phyloP scores from a whole-genome alignment of 2,113 vertebrate genomes.

The Percina caprodes region DNA sequence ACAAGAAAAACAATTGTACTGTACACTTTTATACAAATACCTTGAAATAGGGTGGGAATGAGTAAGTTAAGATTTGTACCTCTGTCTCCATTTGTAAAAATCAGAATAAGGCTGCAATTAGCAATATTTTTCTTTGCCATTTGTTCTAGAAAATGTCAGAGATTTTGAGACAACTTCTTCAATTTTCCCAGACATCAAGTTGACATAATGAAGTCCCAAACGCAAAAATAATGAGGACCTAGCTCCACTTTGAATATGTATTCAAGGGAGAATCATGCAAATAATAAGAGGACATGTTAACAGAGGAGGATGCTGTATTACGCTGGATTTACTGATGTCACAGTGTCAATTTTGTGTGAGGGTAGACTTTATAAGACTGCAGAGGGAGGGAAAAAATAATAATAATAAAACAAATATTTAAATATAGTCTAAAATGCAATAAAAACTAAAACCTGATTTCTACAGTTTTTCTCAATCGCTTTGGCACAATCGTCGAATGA shows the following conservation, averaged over 20 bases:
- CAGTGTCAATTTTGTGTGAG: too few relatives aligned
- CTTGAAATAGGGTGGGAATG: neutral
- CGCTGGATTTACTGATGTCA: too few relatives aligned
- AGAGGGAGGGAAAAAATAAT: too few relatives aligned
- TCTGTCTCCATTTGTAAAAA: too few relatives aligned
- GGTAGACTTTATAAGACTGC: too few relatives aligned
- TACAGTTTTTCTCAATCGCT: too few relatives aligned
- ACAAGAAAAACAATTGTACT: neutral
- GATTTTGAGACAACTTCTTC: neutral
- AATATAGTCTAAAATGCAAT: too few relatives aligned
- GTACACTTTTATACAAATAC: neutral
- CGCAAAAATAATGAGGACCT: neutral
- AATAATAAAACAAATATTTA: too few relatives aligned
- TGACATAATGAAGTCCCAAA: neutral
- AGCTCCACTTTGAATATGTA: neutral
- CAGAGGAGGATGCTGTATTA: too few relatives aligned
- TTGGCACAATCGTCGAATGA: too few relatives aligned
- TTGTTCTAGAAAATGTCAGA: neutral
- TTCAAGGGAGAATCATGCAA: neutral
- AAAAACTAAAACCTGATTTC: too few relatives aligned
- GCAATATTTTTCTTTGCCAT: neutral
- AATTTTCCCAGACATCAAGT: neutral
- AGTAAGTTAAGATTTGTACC: too few relatives aligned
- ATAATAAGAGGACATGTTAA: neutral
- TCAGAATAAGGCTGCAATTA: neutral